These are phyloP conservation scores for Tetraneura akinire DNA, from an alignment of 1,140 invertebrate species.

Conservation along the genomic window DNA sequence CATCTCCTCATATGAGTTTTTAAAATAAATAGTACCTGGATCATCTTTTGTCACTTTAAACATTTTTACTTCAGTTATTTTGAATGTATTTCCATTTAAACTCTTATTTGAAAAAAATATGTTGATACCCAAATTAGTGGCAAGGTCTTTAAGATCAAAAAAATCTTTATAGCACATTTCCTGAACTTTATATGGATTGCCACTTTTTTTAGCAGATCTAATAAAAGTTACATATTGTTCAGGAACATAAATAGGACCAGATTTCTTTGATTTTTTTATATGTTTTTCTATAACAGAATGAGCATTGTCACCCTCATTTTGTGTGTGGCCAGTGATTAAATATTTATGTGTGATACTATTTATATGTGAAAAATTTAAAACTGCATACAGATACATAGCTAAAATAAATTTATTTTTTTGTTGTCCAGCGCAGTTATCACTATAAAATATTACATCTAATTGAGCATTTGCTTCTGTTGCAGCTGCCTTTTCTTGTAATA, in stretches of 20 bases:
- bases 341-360: neutral
- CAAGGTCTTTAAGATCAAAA: constrained; percentile 7
- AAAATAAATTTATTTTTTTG: neutral
- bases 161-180: constrained; percentile 10
- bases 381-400: neutral
- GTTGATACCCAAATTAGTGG: too few relatives aligned
- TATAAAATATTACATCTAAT: neutral
- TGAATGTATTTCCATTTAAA: too few relatives aligned
- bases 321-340: neutral
- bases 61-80: too few relatives aligned
- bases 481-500: neutral
- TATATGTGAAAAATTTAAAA: constrained; percentile 28
- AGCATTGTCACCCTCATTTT: neutral
- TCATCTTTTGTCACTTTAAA: too few relatives aligned
- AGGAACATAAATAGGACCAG: constrained; percentile 4
- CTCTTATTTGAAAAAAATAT: too few relatives aligned
- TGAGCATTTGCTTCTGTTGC: too few relatives aligned
- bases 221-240: neutral
- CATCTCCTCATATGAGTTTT: too few relatives aligned
- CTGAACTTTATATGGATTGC: neutral
- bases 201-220: neutral
- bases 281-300: neutral
- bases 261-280: neutral
- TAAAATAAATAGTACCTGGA: too few relatives aligned
- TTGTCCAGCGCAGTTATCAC: neutral